phyloP scores from a whole-genome alignment of 2,888 invertebrate genomes.

The Hydrotaea diabolus region DNA sequence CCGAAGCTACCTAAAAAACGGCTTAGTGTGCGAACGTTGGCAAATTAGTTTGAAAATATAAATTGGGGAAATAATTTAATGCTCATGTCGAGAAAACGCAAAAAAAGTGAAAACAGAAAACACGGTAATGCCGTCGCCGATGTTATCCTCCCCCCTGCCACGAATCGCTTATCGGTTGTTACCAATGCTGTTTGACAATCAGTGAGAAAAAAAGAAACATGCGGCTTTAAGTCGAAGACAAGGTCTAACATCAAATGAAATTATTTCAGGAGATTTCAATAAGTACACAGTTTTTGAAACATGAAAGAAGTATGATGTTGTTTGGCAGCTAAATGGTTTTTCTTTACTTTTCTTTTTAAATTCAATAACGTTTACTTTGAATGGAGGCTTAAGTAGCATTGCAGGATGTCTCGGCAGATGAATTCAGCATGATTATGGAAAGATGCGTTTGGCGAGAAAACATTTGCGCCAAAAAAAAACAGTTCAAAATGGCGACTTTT shows the following conservation, averaged over 20 bases:
- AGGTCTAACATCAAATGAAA: not conserved
- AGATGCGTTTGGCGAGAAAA: no score
- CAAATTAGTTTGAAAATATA: constrained; percentile 30
- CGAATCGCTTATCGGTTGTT: not conserved
- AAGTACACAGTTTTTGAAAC: not conserved
- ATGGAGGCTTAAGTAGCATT: no score
- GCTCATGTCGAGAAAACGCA: not conserved
- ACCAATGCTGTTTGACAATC: not conserved
- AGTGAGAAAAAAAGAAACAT: no score
- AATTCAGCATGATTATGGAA: no score
- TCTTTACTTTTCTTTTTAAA: not conserved
- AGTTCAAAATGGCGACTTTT: no score
- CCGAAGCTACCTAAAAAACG: constrained; percentile 4
- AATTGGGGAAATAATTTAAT: constrained; percentile 7
- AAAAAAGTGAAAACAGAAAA: not conserved
- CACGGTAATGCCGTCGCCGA: not conserved
- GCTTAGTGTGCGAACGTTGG: constrained; percentile 1
- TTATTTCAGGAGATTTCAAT: not conserved
- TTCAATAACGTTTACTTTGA: not conserved
- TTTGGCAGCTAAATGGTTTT: not conserved
- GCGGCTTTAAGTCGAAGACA: not conserved
- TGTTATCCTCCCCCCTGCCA: not conserved
- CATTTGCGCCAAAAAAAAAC: no score
- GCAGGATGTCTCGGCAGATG: no score
- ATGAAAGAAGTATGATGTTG: not conserved